Evolutionary conservation across 1,140 invertebrate species (phyloP), one percentile per base, ranked within the genome.

Genomic region (Vanessa tameamea): DNA sequence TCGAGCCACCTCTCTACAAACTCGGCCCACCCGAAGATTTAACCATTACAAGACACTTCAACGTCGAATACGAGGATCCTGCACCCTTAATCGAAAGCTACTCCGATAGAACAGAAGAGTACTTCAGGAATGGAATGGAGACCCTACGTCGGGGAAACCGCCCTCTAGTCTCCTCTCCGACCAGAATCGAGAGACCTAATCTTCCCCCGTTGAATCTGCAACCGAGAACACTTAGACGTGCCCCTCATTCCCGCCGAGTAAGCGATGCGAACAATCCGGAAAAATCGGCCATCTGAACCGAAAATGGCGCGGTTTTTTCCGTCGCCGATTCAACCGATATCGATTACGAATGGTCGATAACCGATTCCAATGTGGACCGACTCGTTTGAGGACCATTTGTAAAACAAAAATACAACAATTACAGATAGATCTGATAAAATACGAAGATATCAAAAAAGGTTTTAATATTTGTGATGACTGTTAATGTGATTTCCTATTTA

Each of bases 121-220:
- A 92, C 69, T 91, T 91, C 70, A 71, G 87, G 14, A 87, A 86
- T 71, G 88, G 86, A 2, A 90, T 94, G 37, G 93, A 94, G 0
- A 94, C 94, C 0, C 59, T 95, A 9, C 93, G 93, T 6, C 85
- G 93, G 15, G 90, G 92, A 4, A 88, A 90, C 23, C 88, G 93
- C 20, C 93, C 91, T 1, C 89, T 95, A 15, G 96, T 97, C 0
- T 96, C 96, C 13, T 96, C 96, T 1, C 96, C 96, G 0, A 97
- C 96, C 2, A 94, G 96, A 76, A 96, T 97, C 77, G 96, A 97
- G 82, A 94, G 96, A 81, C 96, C 96, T 0, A 97, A 97, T 88
- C 90, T 97, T 57, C 96, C 95, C 4, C 96, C 96, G 6, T 81
- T 97, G 16, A 96, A 97, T 82, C 92, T 96, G 3, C 95, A 96